Conservation (phyloP, 2,113 vertebrate genomes). For the Benitochromis conjunctus region DNA sequence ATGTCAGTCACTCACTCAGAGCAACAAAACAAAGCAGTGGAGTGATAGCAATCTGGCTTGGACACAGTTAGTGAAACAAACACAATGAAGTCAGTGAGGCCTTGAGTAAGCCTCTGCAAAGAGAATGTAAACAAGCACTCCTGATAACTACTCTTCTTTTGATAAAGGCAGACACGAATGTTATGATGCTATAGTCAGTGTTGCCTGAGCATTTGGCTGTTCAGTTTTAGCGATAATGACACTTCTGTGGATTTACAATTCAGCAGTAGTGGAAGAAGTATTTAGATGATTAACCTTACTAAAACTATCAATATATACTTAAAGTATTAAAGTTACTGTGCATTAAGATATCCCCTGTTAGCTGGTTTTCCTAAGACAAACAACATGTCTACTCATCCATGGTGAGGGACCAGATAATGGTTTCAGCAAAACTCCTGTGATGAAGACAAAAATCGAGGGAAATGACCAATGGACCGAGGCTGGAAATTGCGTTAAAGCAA, state of each 20-base stretch:
- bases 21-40: background rate
- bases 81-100: conserved; percentile 38
- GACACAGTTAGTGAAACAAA: conserved; percentile 22
- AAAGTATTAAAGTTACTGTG: background rate
- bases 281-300: background rate
- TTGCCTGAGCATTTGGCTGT: background rate
- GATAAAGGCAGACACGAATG: background rate
- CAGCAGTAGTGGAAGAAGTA: background rate
- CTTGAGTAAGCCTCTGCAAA: conserved; percentile 1
- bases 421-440: background rate
- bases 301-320: background rate
- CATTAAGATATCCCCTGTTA: background rate
- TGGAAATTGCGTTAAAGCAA: background rate
- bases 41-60: conserved; percentile 32
- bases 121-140: conserved; percentile 23
- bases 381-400: background rate
- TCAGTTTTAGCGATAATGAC: background rate
- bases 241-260: background rate
- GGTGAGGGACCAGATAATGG: background rate
- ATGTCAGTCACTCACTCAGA: background rate
- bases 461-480: background rate
- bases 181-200: background rate
- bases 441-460: background rate
- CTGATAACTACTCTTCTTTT: background rate
- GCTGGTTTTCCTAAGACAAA: background rate